Percentiles rank a stretch among this genome's conserved stretches.
Conservation (phyloP, 2,113 vertebrate genomes). For the Colius striatus region DNA sequence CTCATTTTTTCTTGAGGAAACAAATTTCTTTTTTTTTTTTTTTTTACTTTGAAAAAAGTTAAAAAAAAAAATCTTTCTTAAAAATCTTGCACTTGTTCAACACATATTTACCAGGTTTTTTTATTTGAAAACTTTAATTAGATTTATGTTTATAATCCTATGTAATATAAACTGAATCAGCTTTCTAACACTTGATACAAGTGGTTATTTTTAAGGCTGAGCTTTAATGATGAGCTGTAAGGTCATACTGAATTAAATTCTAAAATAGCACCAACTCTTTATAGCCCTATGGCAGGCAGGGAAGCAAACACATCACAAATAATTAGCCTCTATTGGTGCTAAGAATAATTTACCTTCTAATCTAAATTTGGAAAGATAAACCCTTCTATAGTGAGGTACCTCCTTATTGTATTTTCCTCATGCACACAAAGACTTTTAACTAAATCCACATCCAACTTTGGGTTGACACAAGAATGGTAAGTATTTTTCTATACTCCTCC, state of each 20-base stretch:
- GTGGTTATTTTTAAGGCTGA: neutral
- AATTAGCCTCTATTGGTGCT: neutral
- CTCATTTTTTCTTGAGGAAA: neutral
- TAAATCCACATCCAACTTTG: neutral
- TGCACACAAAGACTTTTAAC: neutral
- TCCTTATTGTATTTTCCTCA: neutral
- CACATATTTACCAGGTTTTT: neutral
- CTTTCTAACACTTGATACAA: neutral
- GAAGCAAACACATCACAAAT: neutral
- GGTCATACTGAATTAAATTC: neutral
- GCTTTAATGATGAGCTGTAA: neutral
- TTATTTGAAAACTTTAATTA: neutral
- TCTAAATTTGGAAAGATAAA: neutral
- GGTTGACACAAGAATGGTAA: neutral
- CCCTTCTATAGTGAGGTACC: neutral
- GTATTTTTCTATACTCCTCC: neutral
- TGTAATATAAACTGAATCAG: neutral
- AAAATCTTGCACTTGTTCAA: neutral
- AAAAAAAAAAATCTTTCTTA: neutral
- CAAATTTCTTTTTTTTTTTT: neutral
- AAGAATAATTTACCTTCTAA: neutral
- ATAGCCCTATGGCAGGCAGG: neutral
- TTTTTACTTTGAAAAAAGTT: neutral
- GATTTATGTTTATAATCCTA: neutral
- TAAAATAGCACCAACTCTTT: neutral